Conservation (phyloP, 1,140 invertebrate species). For the Elymnias hypermnestra region DNA sequence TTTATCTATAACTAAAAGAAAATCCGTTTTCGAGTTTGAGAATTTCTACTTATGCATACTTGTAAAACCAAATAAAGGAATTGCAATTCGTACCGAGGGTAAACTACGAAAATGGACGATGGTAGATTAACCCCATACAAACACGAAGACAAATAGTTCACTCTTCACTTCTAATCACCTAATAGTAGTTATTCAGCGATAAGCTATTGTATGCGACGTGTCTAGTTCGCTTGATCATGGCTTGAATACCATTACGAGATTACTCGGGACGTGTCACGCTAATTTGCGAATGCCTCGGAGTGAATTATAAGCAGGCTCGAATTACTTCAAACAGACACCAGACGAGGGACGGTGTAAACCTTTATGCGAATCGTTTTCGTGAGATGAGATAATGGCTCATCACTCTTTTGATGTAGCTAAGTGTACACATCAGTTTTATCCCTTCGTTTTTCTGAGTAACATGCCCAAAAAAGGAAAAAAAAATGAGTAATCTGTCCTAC, state of each 20-base stretch:
- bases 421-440: no score
- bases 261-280: constrained; percentile 27
- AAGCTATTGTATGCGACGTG: constrained; percentile 21
- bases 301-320: neutral
- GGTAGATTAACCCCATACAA: neutral
- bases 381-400: neutral
- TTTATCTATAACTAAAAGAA: no score
- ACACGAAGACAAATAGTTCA: neutral
- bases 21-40: no score
- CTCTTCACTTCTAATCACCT: neutral
- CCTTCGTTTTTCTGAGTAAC: no score
- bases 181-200: constrained; percentile 10
- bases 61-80: no score
- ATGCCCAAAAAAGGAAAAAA: no score
- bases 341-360: neutral
- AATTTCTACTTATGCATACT: no score
- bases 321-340: no score
- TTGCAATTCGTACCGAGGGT: no score
- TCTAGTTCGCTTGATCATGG: constrained; percentile 28
- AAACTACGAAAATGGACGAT: no score
- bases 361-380: neutral
- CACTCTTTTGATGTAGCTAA: no score
- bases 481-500: no score
- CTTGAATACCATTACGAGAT: constrained; percentile 41
- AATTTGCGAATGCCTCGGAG: constrained; percentile 25